Conservation (phyloP, 2,113 vertebrate genomes). For the Nothobranchius furzeri region DNA sequence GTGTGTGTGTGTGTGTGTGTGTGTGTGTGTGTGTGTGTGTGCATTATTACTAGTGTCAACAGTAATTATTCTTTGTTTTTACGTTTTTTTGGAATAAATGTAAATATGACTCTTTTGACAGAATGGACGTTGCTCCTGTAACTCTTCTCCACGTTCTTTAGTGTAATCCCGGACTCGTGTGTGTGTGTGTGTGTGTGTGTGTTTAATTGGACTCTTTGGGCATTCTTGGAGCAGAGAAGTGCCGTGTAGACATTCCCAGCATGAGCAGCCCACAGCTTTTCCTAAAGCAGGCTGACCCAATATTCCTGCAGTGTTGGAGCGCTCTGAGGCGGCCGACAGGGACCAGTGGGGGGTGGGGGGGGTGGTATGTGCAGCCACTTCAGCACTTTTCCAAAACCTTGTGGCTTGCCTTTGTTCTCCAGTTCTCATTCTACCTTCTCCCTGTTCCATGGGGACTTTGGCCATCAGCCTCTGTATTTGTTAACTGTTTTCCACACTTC, state of each 20-base stretch:
- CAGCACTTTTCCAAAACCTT: conserved; percentile 55
- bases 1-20: too few relatives aligned
- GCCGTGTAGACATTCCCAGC: conserved; percentile 35
- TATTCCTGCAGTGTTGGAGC: conserved; percentile 44
- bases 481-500: conserved; percentile 43
- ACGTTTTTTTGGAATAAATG: conserved; percentile 17
- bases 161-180: conserved; percentile 33
- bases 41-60: conserved; percentile 12
- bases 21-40: conserved; percentile 2
- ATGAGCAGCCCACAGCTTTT: conserved; percentile 30
- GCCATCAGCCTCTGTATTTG: conserved; percentile 54
- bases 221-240: conserved; percentile 27
- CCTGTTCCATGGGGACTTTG: conserved; percentile 43
- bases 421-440: conserved; percentile 57
- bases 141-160: conserved; percentile 25
- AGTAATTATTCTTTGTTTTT: background rate
- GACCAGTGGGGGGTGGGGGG: conserved; percentile 13
- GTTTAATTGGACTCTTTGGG: conserved; percentile 50
- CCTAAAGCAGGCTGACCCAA: conserved; percentile 45
- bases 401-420: conserved; percentile 49
- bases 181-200: background rate
- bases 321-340: conserved; percentile 40
- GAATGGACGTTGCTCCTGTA: conserved; percentile 15
- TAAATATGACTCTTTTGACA: conserved; percentile 5
- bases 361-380: conserved; percentile 39